These are phyloP conservation scores for Avahi laniger DNA, from an alignment of 2,797 vertebrate genomes.

Conservation along the genomic window DNA sequence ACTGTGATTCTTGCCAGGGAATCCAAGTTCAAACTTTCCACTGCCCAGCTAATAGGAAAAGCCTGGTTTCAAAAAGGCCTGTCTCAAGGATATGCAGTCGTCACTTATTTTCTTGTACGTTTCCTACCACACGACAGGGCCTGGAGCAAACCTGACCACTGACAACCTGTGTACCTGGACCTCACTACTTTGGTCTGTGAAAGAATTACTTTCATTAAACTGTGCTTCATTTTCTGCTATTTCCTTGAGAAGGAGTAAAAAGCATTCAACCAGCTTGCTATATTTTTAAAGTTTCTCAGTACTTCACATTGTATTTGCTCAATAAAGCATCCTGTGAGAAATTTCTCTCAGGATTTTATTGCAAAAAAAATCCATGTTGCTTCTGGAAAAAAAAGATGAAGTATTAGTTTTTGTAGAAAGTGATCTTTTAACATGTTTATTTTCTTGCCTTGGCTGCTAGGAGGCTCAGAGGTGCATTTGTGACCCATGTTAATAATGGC, in stretches of 20 bases:
- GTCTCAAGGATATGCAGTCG: background rate
- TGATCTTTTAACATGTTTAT: background rate
- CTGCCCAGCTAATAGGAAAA: background rate
- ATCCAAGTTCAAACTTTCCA: background rate
- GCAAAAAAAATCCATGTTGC: background rate
- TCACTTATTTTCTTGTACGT: background rate
- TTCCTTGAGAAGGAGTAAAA: conserved; percentile 12
- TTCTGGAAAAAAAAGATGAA: background rate
- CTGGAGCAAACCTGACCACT: background rate
- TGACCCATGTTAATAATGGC: background rate
- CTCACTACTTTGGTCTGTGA: background rate
- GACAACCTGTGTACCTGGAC: background rate
- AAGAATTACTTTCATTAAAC: background rate
- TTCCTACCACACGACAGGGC: background rate
- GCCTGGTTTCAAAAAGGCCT: conserved; percentile 32
- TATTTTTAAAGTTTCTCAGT: background rate
- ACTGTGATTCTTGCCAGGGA: background rate
- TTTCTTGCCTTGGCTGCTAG: background rate
- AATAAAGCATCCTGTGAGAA: background rate
- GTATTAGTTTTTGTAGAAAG: background rate
- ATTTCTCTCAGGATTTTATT: background rate
- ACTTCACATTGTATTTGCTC: background rate
- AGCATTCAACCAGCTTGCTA: background rate
- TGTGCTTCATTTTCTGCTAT: background rate
- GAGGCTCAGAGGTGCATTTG: background rate